A percentile compares a stretch with the other conserved stretches of the same genome.
Evolutionary conservation across 2,113 vertebrate species (phyloP).

Genomic region (Bufo gargarizans): DNA sequence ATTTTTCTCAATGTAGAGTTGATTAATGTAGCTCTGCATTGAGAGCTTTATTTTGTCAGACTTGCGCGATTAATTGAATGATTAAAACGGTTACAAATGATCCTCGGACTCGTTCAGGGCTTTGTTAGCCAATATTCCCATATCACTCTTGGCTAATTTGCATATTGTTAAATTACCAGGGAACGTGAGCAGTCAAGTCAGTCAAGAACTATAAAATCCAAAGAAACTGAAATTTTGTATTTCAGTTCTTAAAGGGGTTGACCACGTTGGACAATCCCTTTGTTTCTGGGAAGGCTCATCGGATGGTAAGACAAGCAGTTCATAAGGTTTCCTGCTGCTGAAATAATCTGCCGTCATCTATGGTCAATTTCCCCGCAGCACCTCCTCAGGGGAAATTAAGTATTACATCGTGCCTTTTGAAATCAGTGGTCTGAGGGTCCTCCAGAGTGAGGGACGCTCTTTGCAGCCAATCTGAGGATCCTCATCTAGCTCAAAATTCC

Average conservation of each 20-base stretch:
- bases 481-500: too few species aligned
- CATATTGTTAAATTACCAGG: not conserved
- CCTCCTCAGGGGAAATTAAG: too few species aligned
- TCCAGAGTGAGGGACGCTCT: too few species aligned
- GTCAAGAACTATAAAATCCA: not conserved
- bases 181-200: not conserved
- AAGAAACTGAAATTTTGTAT: not conserved
- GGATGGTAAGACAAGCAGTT: too few species aligned
- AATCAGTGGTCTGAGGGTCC: too few species aligned
- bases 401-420: too few species aligned
- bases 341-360: too few species aligned
- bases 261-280: not conserved
- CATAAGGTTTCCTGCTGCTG: too few species aligned
- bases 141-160: constrained; percentile 22
- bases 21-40: constrained; percentile 29
- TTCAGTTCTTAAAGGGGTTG: not conserved
- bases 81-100: constrained; percentile 43
- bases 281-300: not conserved
- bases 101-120: not conserved
- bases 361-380: too few species aligned
- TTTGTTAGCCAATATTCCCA: constrained; percentile 24
- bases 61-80: constrained; percentile 46
- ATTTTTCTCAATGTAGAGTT: constrained; percentile 42
- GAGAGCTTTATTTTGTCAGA: constrained; percentile 30
- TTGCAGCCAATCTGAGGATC: too few species aligned